These are phyloP conservation scores for Campoplex nolae DNA, from an alignment of 2,888 invertebrate genomes.

Conservation along the genomic window DNA sequence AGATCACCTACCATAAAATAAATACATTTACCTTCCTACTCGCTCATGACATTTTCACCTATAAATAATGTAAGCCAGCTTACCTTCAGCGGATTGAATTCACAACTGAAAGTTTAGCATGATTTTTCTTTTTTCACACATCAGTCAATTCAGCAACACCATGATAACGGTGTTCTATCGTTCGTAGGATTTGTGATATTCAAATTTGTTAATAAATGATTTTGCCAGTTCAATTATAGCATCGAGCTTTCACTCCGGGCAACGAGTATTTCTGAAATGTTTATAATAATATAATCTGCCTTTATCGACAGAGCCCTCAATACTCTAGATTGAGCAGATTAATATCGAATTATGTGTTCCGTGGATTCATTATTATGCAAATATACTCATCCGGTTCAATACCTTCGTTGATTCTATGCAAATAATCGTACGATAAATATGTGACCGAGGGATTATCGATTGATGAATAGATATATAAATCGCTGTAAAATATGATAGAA, in stretches of 20 bases:
- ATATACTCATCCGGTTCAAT: neutral
- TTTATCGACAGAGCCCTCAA: neutral
- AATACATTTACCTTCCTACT: neutral
- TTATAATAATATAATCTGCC: neutral
- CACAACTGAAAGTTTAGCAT: neutral
- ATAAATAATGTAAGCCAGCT: too few species aligned
- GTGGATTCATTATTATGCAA: constrained; percentile 18
- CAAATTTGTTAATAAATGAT: constrained; percentile 4
- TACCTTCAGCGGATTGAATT: neutral
- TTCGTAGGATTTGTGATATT: neutral
- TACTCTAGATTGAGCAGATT: constrained; percentile 19
- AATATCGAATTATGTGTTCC: constrained; percentile 26
- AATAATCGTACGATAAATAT: neutral
- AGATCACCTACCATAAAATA: too few species aligned
- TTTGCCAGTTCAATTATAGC: neutral
- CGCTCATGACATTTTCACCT: too few species aligned
- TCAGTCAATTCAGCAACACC: neutral
- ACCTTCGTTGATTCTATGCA: neutral
- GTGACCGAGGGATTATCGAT: neutral
- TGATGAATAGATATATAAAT: neutral
- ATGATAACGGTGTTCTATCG: neutral
- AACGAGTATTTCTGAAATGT: neutral
- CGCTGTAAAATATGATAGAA: neutral
- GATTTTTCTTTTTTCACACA: neutral
- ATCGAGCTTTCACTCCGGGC: neutral